phyloP scores from a whole-genome alignment of 2,113 vertebrate species.

The Rhinichthys klamathensis region DNA sequence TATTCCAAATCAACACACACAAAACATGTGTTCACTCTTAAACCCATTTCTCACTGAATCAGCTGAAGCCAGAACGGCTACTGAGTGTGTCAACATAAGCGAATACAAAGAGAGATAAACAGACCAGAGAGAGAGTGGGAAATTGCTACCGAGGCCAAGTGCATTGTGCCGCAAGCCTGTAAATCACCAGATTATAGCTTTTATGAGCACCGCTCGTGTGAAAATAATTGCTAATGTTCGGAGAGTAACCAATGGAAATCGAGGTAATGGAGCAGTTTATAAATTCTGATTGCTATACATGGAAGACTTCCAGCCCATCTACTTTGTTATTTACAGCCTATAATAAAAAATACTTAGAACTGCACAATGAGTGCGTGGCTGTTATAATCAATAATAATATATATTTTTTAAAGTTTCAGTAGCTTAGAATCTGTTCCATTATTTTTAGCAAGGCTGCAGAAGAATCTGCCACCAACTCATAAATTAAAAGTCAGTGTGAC shows the following conservation, averaged over 20 bases:
- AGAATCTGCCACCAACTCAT: constrained; percentile 24
- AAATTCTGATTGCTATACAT: constrained; percentile 81
- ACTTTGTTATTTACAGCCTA: constrained; percentile 73
- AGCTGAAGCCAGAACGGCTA: constrained; percentile 65
- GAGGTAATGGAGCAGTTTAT: constrained; percentile 83
- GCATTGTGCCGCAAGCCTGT: constrained; percentile 62
- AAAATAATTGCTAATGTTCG: constrained; percentile 85
- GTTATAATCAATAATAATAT: constrained; percentile 74
- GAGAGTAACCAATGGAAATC: constrained; percentile 81
- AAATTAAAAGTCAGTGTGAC: constrained; percentile 41
- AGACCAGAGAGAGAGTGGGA: constrained; percentile 52
- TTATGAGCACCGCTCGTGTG: constrained; percentile 77
- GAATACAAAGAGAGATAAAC: constrained; percentile 67
- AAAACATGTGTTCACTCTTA: constrained; percentile 10
- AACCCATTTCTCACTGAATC: constrained; percentile 56
- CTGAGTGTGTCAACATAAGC: constrained; percentile 64
- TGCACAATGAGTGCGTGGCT: constrained; percentile 64
- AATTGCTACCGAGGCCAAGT: constrained; percentile 34
- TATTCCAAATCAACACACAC: neutral
- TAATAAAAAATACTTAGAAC: constrained; percentile 75
- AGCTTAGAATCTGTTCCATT: constrained; percentile 52
- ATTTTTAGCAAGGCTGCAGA: constrained; percentile 48
- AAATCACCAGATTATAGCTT: constrained; percentile 82
- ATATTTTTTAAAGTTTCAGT: constrained; percentile 32
- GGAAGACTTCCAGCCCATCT: constrained; percentile 79